Evolutionary conservation across 2,113 vertebrate genomes (phyloP).

Genomic region (Gymnarchus niloticus): DNA sequence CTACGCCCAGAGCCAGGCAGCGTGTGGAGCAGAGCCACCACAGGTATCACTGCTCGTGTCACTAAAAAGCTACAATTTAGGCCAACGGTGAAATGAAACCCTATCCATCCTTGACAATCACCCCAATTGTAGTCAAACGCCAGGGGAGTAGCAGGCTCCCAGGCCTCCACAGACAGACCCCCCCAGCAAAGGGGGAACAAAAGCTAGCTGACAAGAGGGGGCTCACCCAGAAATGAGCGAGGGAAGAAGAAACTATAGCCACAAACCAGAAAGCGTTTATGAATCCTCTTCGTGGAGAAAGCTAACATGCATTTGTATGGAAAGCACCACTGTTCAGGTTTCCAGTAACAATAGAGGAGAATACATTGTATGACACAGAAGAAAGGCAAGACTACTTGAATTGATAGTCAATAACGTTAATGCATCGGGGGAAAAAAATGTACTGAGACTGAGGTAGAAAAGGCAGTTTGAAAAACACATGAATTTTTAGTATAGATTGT

Average conservation of each 20-base stretch:
- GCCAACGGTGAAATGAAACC: slow-evolving; percentile 54
- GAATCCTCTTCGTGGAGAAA: slow-evolving; percentile 21
- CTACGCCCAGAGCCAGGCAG: slow-evolving; percentile 38
- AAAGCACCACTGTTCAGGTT: slow-evolving; percentile 45
- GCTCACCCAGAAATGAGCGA: slow-evolving; percentile 32
- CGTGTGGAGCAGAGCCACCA: slow-evolving; percentile 32
- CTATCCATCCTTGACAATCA: slow-evolving; percentile 52
- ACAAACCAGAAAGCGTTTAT: slow-evolving; percentile 9
- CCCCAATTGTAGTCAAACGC: slow-evolving; percentile 61
- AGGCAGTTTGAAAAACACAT: neutral
- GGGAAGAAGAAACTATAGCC: slow-evolving; percentile 24
- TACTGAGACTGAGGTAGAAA: neutral
- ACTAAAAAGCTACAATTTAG: slow-evolving; percentile 54
- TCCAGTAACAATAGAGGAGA: slow-evolving; percentile 42
- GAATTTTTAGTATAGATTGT: neutral
- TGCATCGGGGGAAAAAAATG: neutral
- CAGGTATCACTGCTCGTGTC: slow-evolving; percentile 19
- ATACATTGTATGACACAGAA: slow-evolving; percentile 45
- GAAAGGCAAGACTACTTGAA: slow-evolving; percentile 49
- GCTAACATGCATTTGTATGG: slow-evolving; percentile 19
- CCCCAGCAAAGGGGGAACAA: slow-evolving; percentile 59
- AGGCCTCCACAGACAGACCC: slow-evolving; percentile 54
- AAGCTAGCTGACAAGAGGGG: slow-evolving; percentile 39
- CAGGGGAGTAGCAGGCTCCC: slow-evolving; percentile 46
- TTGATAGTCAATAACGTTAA: slow-evolving; percentile 51